phyloP scores from a whole-genome alignment of 2,888 invertebrate genomes.

The Dicyrtomina minuta region DNA sequence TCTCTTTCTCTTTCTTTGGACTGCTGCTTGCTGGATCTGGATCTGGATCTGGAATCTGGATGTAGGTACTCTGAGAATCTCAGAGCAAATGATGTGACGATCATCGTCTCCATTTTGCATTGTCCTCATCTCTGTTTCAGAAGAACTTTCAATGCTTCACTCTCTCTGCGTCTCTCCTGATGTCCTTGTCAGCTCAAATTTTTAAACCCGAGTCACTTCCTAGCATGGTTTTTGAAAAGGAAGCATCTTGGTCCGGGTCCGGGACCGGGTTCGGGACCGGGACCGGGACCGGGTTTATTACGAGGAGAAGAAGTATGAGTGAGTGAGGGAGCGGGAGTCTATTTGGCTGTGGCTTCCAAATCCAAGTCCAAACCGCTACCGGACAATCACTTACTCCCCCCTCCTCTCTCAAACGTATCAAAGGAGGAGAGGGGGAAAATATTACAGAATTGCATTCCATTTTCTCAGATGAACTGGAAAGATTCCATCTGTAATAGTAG shows the following conservation, averaged over 20 bases:
- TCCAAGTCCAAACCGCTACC: conserved; percentile 1
- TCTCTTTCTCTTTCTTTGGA: background rate
- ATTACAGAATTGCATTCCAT: too few relatives aligned
- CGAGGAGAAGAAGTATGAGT: background rate
- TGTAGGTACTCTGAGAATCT: background rate
- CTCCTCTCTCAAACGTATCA: background rate
- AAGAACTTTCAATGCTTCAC: background rate
- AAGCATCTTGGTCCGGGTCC: background rate
- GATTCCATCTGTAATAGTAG: too few relatives aligned
- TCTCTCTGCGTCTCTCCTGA: background rate
- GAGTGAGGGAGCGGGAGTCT: background rate
- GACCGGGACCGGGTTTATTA: background rate
- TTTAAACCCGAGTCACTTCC: conserved; percentile 22
- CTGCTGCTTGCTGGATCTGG: too few relatives aligned
- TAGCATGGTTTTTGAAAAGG: conserved; percentile 1
- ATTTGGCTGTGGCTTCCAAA: background rate
- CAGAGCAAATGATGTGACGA: conserved; percentile 11
- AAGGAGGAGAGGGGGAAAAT: too few relatives aligned
- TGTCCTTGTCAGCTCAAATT: conserved; percentile 6
- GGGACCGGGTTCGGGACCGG: background rate
- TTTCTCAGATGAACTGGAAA: too few relatives aligned
- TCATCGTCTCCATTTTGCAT: conserved; percentile 20
- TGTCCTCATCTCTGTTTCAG: background rate
- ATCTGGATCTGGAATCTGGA: too few relatives aligned
- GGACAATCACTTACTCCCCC: conserved; percentile 6